These are phyloP conservation scores for Ptilorrhoa leucosticta DNA, from an alignment of 2,113 vertebrate species.

Conservation along the genomic window DNA sequence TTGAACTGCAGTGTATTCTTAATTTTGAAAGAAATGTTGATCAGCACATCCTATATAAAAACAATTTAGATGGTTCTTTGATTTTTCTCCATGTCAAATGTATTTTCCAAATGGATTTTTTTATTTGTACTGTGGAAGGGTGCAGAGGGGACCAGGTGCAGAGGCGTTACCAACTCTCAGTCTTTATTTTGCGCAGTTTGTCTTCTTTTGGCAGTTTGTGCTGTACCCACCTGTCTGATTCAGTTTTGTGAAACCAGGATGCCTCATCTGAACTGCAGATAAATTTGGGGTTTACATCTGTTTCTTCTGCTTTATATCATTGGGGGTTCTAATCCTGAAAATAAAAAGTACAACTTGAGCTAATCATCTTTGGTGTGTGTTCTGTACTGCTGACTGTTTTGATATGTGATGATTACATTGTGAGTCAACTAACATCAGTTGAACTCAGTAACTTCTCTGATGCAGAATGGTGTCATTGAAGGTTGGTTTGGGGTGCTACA, in stretches of 20 bases:
- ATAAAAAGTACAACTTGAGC: conserved; percentile 41
- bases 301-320: conserved; percentile 5
- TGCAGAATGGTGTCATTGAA: background rate
- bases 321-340: conserved; percentile 29
- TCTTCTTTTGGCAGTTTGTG: background rate
- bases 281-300: background rate
- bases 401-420: fast-evolving
- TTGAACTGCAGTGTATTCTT: background rate
- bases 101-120: background rate
- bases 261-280: conserved; percentile 56
- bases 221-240: background rate
- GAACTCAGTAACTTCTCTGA: background rate
- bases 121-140: background rate
- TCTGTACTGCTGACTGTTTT: background rate
- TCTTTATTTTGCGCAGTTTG: background rate
- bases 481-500: background rate
- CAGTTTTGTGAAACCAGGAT: conserved; percentile 36
- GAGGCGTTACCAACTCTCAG: background rate
- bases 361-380: background rate
- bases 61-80: background rate
- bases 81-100: background rate
- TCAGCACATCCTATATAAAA: background rate
- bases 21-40: background rate
- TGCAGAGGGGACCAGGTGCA: background rate
- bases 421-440: background rate